These are phyloP conservation scores for Saguinus imperator DNA, from an alignment of 2,113 vertebrate genomes.

Conservation along the genomic window DNA sequence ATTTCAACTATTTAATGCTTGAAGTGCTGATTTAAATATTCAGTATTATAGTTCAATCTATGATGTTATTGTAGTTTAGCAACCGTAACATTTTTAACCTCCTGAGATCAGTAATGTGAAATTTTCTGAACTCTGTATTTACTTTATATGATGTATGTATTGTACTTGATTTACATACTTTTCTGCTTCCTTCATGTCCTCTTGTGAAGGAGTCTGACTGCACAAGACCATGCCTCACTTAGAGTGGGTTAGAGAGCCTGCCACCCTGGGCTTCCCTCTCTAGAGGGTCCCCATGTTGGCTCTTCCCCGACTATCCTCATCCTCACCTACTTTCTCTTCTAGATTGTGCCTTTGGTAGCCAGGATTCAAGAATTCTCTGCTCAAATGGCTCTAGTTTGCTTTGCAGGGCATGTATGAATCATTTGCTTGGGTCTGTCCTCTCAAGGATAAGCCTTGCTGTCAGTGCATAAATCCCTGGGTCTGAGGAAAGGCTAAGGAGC, in stretches of 20 bases:
- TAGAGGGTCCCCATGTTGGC: neutral
- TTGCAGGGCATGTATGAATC: neutral
- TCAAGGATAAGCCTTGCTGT: neutral
- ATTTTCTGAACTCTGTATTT: neutral
- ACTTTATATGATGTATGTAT: neutral
- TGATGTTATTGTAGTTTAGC: neutral
- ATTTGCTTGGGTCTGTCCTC: neutral
- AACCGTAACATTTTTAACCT: neutral
- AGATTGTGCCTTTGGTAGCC: neutral
- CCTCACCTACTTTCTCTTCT: neutral
- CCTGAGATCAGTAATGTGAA: neutral
- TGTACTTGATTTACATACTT: neutral
- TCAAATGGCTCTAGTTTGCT: neutral
- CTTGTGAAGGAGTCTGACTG: neutral
- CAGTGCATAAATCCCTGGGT: neutral
- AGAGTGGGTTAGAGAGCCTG: neutral
- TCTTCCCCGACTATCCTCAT: neutral
- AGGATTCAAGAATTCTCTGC: neutral
- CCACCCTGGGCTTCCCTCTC: neutral
- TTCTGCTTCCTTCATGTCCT: neutral
- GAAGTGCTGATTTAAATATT: neutral
- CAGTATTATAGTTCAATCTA: neutral
- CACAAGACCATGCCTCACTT: neutral
- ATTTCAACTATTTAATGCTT: neutral
- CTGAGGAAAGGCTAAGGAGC: neutral